These are phyloP conservation scores for Vanessa atalanta DNA, from an alignment of 1,140 invertebrate genomes.

Conservation along the genomic window DNA sequence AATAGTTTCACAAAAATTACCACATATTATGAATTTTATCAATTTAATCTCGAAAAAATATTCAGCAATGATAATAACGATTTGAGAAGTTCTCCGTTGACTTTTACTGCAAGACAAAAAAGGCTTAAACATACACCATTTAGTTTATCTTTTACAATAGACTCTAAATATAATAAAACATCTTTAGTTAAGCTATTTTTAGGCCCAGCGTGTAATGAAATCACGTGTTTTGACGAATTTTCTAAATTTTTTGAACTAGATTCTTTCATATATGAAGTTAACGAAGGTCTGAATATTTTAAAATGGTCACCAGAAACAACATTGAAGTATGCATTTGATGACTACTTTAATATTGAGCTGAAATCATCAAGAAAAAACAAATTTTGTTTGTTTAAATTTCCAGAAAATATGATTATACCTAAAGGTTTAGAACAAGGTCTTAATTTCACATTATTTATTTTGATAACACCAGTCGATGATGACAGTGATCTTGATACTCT, in stretches of 20 bases:
- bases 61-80: conserved; percentile 40
- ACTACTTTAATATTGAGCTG: conserved; percentile 54
- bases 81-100: conserved; percentile 38
- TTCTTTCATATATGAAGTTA: conserved; percentile 48
- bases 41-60: conserved; percentile 57
- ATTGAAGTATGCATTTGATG: conserved; percentile 56
- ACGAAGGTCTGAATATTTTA: conserved; percentile 56
- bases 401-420: conserved; percentile 64
- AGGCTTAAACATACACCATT: conserved; percentile 83
- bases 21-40: conserved; percentile 64
- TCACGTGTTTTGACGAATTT: conserved; percentile 57
- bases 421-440: conserved; percentile 62
- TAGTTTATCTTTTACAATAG: conserved; percentile 78
- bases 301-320: conserved; percentile 57
- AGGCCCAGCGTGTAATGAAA: conserved; percentile 78
- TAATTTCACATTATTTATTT: conserved; percentile 64
- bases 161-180: conserved; percentile 70
- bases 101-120: conserved; percentile 62
- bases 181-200: conserved; percentile 80
- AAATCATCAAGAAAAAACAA: conserved; percentile 43
- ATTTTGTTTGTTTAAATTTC: conserved; percentile 66
- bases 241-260: conserved; percentile 64
- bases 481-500: conserved; percentile 45
- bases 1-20: conserved; percentile 69
- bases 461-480: conserved; percentile 49